Base-by-base conservation (phyloP, 2,797 vertebrate genomes). In the Leuciscus waleckii region DNA sequence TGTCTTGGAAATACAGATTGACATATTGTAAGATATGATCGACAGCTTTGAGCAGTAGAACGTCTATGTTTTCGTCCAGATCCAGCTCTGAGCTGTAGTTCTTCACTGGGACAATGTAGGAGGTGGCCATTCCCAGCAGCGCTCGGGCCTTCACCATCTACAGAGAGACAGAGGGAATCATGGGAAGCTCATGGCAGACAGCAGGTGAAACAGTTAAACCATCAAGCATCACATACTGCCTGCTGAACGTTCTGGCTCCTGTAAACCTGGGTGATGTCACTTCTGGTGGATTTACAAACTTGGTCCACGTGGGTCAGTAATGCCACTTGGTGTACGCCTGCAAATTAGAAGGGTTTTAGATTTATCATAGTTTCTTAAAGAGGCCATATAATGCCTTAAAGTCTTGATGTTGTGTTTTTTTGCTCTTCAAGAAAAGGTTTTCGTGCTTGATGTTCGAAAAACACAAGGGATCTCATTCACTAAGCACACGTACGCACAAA, bases 31-130 rank as follows among this genome's bases (percentile, higher is more conserved):
- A 91, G 89, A 96, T 95, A 91, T 95, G 94, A 80, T 94, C 93
- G 16, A 94, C 90, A 3, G 92, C 90, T 54, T 84, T 92, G 5
- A 96, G 95, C 89, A 96, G 92, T 5, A 96, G 93, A 61, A 95
- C 91, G 68, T 96, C 95, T 46, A 88, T 92, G 92, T 93, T 91
- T 29, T 86, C 23, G 7, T 94, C 89, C 88, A 95, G 88, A 69
- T 94, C 88, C 91, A 96, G 86, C 87, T 94, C 92, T 16, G 92
- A 94, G 0, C 92, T 94, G 86, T 95, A 96, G 92, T 96, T 97
- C 91, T 94, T 96, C 93, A 97, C 95, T 14, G 96, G 95, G 79
- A 96, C 82, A n/a, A 97, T 94, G 92, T 93, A 96, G 91, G 94
- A 95, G 67, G 91, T 89, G 88, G 94, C 92, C 94, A 96, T 96